Evolutionary conservation across 2,797 vertebrate species (phyloP).

Genomic region (Melanotaenia nigrans): DNA sequence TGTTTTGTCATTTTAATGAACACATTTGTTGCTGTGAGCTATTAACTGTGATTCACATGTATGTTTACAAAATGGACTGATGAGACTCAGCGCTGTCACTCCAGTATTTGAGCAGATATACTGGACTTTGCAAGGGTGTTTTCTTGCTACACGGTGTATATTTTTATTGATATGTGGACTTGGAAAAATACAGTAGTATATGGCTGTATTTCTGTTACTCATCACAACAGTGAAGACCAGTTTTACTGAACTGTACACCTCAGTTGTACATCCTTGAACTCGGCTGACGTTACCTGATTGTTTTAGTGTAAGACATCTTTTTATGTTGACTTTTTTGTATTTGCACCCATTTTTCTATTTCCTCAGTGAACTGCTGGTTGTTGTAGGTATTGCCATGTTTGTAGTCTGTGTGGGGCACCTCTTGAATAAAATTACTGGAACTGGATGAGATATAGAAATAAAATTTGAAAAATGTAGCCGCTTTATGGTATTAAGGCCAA

Average conservation of each 20-base stretch:
- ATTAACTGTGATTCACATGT: conserved; percentile 49
- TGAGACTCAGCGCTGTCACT: conserved; percentile 13
- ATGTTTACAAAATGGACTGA: conserved; percentile 45
- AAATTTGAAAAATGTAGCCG: neutral
- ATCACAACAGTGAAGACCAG: conserved; percentile 21
- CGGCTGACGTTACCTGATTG: conserved; percentile 15
- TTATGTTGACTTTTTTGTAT: conserved; percentile 26
- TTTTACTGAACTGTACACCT: conserved; percentile 25
- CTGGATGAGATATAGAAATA: neutral
- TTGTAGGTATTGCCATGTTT: conserved; percentile 36
- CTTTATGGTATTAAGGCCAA: neutral
- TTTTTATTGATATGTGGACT: conserved; percentile 15
- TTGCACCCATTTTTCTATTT: conserved; percentile 36
- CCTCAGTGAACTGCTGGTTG: conserved; percentile 58
- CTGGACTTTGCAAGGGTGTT: conserved; percentile 24
- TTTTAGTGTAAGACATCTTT: conserved; percentile 16
- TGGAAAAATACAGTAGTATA: conserved; percentile 6
- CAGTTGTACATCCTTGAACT: neutral
- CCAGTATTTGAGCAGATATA: conserved; percentile 36
- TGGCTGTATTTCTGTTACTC: conserved; percentile 18
- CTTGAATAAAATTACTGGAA: conserved; percentile 15
- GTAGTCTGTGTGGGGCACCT: conserved; percentile 18
- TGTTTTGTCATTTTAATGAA: conserved; percentile 22
- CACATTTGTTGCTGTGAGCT: conserved; percentile 20
- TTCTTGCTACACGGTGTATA: neutral